A percentile compares a stretch with the other conserved stretches of the same genome.
Evolutionary conservation across 2,113 vertebrate species (phyloP).

Genomic region (Columba janthina): DNA sequence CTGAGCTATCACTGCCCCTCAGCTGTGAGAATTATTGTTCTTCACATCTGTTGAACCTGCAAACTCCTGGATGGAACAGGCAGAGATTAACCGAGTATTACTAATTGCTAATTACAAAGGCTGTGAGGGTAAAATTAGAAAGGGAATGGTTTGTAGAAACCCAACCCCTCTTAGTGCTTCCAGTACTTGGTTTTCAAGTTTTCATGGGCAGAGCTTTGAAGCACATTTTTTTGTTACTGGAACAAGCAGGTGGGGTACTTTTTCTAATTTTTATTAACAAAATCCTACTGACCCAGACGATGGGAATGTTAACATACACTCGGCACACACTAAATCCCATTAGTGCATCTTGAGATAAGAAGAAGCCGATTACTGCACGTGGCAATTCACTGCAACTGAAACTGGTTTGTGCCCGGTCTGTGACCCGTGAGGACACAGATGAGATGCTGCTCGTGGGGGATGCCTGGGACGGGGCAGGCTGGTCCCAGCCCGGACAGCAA

Average conservation of each 20-base stretch:
- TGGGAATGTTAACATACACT: neutral
- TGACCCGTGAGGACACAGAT: fast-evolving
- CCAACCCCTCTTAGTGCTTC: neutral
- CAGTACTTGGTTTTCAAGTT: neutral
- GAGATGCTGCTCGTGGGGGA: neutral
- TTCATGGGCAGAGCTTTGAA: neutral
- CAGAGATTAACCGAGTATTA: slow-evolving; percentile 50
- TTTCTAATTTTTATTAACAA: neutral
- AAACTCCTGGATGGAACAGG: neutral
- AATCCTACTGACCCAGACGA: neutral
- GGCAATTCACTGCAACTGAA: slow-evolving; percentile 7
- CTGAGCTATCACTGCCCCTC: neutral
- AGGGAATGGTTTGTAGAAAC: neutral
- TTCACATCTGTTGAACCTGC: neutral
- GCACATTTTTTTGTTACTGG: neutral
- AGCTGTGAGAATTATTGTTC: neutral
- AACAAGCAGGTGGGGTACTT: fast-evolving
- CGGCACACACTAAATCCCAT: slow-evolving; percentile 18
- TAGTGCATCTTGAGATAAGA: slow-evolving; percentile 17
- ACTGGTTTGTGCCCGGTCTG: neutral
- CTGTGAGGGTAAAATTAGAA: slow-evolving; percentile 47
- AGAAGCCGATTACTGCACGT: slow-evolving; percentile 9
- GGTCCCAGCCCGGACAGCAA: neutral
- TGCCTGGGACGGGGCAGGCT: neutral
- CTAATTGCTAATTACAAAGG: slow-evolving; percentile 60